These are phyloP conservation scores for Pardalotus punctatus DNA, from an alignment of 2,113 vertebrate species.

Conservation along the genomic window DNA sequence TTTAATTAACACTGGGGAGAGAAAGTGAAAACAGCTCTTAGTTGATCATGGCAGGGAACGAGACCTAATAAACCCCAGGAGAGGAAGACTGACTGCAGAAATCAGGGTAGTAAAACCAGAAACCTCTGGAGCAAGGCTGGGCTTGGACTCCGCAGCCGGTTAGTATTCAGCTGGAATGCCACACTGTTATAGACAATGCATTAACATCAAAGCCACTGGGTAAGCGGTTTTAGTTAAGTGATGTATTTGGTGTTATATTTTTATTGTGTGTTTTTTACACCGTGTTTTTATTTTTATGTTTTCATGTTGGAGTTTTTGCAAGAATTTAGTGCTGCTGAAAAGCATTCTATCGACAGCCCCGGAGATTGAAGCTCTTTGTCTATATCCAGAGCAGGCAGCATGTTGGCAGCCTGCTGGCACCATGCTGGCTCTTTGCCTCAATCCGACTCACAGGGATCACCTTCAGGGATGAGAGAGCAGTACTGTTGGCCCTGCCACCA, in stretches of 20 bases:
- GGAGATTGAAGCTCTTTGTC: neutral
- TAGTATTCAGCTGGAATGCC: constrained; percentile 33
- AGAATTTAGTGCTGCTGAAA: constrained; percentile 47
- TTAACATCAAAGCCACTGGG: constrained; percentile 47
- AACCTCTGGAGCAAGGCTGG: neutral
- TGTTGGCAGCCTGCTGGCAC: neutral
- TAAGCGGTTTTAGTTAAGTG: constrained; percentile 58
- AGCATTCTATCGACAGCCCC: neutral
- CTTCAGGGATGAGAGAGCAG: neutral
- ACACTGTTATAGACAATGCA: constrained; percentile 6
- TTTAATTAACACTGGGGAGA: constrained; percentile 35
- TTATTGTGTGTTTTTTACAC: constrained; percentile 45
- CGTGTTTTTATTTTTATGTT: constrained; percentile 52
- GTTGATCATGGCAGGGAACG: neutral
- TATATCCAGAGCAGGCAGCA: neutral
- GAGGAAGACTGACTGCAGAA: neutral
- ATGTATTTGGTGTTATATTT: constrained; percentile 50
- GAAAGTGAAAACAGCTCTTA: constrained; percentile 47
- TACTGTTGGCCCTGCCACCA: neutral
- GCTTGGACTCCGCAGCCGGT: neutral
- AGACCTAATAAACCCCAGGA: constrained; percentile 42
- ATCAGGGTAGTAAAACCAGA: constrained; percentile 22
- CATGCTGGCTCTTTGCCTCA: neutral
- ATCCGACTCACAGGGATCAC: neutral
- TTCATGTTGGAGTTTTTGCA: neutral